A percentile compares a stretch with the other conserved stretches of the same genome.
Evolutionary conservation across 2,113 vertebrate genomes (phyloP).

Genomic region (Callopanchax toddi): DNA sequence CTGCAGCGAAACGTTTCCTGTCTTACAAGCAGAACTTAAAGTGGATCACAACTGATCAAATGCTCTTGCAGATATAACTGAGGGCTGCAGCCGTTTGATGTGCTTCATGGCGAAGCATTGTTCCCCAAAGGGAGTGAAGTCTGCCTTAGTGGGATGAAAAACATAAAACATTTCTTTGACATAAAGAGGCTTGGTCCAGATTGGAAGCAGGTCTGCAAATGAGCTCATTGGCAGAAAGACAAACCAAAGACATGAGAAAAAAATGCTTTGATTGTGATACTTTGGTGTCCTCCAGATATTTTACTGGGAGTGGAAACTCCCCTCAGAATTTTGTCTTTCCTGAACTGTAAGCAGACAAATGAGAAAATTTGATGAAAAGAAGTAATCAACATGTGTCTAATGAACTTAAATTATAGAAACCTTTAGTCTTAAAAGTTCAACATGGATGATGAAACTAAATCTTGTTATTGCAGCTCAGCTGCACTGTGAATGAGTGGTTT

Average conservation of each 20-base stretch:
- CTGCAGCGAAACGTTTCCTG: slow-evolving; percentile 19
- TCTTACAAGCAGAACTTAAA: slow-evolving; percentile 29
- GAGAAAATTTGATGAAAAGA: slow-evolving; percentile 2
- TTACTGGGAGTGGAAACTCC: slow-evolving; percentile 10
- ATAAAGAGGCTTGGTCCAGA: slow-evolving; percentile 24
- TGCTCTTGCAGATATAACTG: slow-evolving; percentile 21
- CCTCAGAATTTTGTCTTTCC: neutral
- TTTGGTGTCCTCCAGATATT: slow-evolving; percentile 12
- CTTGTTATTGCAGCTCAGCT: too few species aligned
- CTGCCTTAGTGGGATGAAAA: slow-evolving; percentile 32
- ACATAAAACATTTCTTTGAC: slow-evolving; percentile 42
- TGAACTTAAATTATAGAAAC: too few species aligned
- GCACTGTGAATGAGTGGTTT: too few species aligned
- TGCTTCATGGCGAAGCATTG: slow-evolving; percentile 22
- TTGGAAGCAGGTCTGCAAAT: slow-evolving; percentile 35
- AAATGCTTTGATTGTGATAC: slow-evolving; percentile 22
- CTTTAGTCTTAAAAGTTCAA: too few species aligned
- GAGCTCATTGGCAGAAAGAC: slow-evolving; percentile 9
- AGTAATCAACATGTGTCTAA: neutral
- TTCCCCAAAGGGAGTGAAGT: slow-evolving; percentile 44
- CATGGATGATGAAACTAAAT: too few species aligned
- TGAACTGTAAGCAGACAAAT: neutral
- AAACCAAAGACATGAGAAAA: slow-evolving; percentile 6
- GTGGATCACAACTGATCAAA: slow-evolving; percentile 59
- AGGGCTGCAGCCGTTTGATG: slow-evolving; percentile 44